Base-by-base conservation (phyloP, 2,888 invertebrate species). In the Ophioninae sp. region DNA sequence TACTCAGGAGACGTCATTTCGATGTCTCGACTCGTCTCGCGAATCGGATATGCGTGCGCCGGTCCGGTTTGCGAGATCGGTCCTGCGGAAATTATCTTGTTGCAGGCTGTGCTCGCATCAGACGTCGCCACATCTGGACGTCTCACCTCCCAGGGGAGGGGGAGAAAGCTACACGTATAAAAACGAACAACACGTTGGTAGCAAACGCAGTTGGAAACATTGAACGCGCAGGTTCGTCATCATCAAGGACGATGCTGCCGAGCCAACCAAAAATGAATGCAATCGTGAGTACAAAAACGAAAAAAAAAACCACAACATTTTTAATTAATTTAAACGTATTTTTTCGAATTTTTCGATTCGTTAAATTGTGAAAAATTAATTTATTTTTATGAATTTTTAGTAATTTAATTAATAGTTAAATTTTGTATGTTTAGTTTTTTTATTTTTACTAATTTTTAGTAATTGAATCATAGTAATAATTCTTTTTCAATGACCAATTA, bases 151-250 rank as follows among this genome's bases (percentile, higher is more conserved):
- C 21, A 30, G 37, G 76, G 79, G 87, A 86, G 89, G 87, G 90
- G 90, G 90, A 91, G 91, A 90, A 91, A 90, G 89, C 86, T 86
- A 84, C 85, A 85, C 81, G 87, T 91, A 92, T 91, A 92, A 91
- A 89, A 90, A 89, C 90, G 89, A 87, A 87, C 86, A 88, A 84
- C 85, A 86, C 85, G 90, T 87, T 86, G 86, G 83, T 85, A 77
- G 83, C 79, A 87, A 85, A 84, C 86, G 85, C 87, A 91, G 91
- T 91, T 50, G 6, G 87, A 87, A 83, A 74, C 86, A 89, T 89
- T 85, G 87, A 85, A 83, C 74, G 64, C 64, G 50, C 86, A 81
- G 67, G 75, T 65, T 67, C 69, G 72, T 50, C 67, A 59, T 44
- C 77, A 76, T 74, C 23, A 59, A 67, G 21, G 68, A 50, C 62